Base-by-base conservation (phyloP, 2,113 vertebrate species). In the Calypte anna region DNA sequence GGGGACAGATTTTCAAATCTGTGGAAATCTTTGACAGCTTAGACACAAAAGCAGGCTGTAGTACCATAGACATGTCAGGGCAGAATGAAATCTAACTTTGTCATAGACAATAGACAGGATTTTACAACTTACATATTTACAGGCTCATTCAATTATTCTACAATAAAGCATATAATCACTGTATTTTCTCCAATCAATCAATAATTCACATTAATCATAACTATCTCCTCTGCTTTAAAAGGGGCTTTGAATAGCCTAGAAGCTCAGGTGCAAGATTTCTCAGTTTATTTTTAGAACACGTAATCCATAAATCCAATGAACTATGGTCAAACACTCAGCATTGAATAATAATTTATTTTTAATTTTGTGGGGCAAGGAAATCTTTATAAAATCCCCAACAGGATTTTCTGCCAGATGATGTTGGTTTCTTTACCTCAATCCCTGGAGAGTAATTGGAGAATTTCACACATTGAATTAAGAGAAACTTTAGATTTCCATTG, bases 1-100 rank as follows among this genome's bases (percentile, higher is more conserved):
- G 77, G 82, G 78, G 67, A 82, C 95, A 96, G 91, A 97, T 97
- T 95, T 97, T 96, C 73, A 97, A 97, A 96, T 93, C 91, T 93
- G 73, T 86, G 73, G 90, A 97, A 96, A 94, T 90, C 44, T 87
- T 75, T 98, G 97, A 97, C 94, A 96, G 96, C 57, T 85, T n/a
- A 88, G 91, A 86, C 83, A 68, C 43, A 91, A 64, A 72, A 75
- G 3, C 40, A 75, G 51, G 44, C 75, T 86, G 63, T 81, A 85
- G 61, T 80, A 67, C 48, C 5, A 33, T 1, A 70, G 68, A 58
- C 54, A 80, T 44, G 61, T 92, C 67, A 88, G 12, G 20, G 12
- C n/a, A 75, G 53, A 92, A 86, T 73, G 64, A 79, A 91, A 54
- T 33, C 58, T 51, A 78, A 69, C 15, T 86, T 93, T n/a, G 63